These are phyloP conservation scores for Coremacera marginata DNA, from an alignment of 2,888 invertebrate species.

Conservation along the genomic window DNA sequence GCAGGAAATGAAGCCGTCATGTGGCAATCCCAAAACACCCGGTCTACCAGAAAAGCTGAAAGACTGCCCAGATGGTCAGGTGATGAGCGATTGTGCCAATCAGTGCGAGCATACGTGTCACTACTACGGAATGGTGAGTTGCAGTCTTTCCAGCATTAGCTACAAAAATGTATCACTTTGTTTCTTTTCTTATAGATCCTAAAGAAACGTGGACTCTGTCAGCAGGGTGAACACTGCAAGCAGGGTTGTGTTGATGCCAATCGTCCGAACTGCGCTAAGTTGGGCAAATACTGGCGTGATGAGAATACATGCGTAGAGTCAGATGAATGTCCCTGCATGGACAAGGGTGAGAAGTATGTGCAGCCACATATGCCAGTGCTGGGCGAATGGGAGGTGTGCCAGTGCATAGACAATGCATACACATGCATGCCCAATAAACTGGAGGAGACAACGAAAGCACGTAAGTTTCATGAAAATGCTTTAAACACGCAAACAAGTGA, in stretches of 20 bases:
- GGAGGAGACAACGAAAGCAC: slow-evolving; percentile 11
- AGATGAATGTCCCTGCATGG: slow-evolving; percentile 82
- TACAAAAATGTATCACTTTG: neutral
- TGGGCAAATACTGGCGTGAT: slow-evolving; percentile 78
- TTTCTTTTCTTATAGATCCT: slow-evolving; percentile 51
- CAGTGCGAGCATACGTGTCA: slow-evolving; percentile 80
- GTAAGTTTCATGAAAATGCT: neutral
- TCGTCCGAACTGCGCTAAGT: slow-evolving; percentile 71
- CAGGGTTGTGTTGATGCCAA: slow-evolving; percentile 66
- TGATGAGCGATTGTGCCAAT: slow-evolving; percentile 79
- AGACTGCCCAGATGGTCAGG: slow-evolving; percentile 69
- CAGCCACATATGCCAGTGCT: slow-evolving; percentile 77
- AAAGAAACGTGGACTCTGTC: slow-evolving; percentile 62
- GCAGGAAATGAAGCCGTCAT: slow-evolving; percentile 73
- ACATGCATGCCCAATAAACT: slow-evolving; percentile 71
- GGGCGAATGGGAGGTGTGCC: slow-evolving; percentile 78
- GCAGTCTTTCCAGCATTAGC: neutral
- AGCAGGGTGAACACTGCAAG: slow-evolving; percentile 61
- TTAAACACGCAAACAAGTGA: too few relatives aligned
- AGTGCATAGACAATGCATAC: slow-evolving; percentile 82
- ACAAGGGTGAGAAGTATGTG: slow-evolving; percentile 75
- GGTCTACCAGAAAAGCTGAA: slow-evolving; percentile 38
- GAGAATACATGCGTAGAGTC: slow-evolving; percentile 78
- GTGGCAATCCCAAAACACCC: slow-evolving; percentile 61
- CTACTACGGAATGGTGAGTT: slow-evolving; percentile 71